Conservation (phyloP, 2,113 vertebrate genomes). For the Narcine bancroftii region DNA sequence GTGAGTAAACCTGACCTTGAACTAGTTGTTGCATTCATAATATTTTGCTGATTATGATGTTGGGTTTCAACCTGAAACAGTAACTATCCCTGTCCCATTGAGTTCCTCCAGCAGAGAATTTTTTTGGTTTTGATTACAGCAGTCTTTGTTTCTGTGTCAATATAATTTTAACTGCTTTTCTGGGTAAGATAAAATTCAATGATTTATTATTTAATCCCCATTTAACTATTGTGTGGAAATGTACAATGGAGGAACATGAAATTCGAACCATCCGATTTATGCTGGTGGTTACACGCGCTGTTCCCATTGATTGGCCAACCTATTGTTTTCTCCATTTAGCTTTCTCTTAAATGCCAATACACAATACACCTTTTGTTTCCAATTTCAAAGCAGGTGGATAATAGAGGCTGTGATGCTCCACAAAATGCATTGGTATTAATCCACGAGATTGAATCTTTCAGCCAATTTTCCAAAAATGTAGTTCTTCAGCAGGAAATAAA, state of each 20-base stretch:
- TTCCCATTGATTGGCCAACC: background rate
- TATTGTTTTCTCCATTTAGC: background rate
- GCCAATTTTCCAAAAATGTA: background rate
- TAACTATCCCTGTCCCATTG: too few relatives aligned
- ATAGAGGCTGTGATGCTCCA: background rate
- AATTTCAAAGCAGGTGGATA: background rate
- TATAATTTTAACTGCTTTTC: too few relatives aligned
- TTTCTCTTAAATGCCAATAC: background rate
- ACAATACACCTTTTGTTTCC: background rate
- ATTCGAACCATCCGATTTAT: background rate
- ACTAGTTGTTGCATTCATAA: background rate
- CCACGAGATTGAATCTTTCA: background rate
- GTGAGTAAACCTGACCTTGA: too few relatives aligned
- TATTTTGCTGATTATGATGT: too few relatives aligned
- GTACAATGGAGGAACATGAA: background rate
- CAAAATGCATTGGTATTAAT: background rate
- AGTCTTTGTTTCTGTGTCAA: too few relatives aligned
- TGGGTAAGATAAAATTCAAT: background rate
- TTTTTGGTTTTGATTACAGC: too few relatives aligned
- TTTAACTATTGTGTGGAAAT: background rate
- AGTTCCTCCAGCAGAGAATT: too few relatives aligned
- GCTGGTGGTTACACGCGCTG: background rate
- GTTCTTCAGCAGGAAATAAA: too few relatives aligned
- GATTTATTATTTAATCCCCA: background rate
- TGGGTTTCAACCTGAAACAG: too few relatives aligned